Evolutionary conservation across 2,113 vertebrate genomes (phyloP), one percentile per base, ranked within the genome.

Genomic region (Poeciliopsis retropinna): DNA sequence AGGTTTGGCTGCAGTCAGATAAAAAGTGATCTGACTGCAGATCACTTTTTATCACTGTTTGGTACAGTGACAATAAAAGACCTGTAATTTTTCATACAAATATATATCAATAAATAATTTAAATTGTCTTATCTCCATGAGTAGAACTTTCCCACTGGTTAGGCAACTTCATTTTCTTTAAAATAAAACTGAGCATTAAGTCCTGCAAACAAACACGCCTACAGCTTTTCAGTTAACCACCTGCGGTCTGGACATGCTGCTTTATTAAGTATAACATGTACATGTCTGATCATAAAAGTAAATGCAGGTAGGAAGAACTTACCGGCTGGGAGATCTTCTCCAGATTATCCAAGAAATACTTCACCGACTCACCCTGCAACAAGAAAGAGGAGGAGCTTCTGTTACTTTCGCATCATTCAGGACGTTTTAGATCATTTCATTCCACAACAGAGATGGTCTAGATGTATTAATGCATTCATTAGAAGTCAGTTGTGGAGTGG

Each of bases 331-430:
- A 95, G 44, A 99, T 95, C 95, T 98, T 97, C 95, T 98, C 97
- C 96, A 98, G 95, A 94, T 97, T 96, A 94, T 99, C 97, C 96
- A 99, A 94, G 95, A 99, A 99, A 95, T 98, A 99, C 92, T 99
- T 99, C 89, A 99, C 97, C 63, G 98, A 98, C 95, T 99, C 98
- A 67, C 98, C 97, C 98, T 99, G 93, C 51, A 75, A 92, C 66
- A 88, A 67, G 82, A 85, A 78, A 87, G 44, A 83, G 17, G 64
- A 60, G 80, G 85, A 70, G 81, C 82, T 83, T 82, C 71, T 73
- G 80, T 89, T 88, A 91, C 83, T 78, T 69, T 76, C 64, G 32
- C 65, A 63, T 60, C 54, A 68, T 73, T 78, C 29, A 67, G 72
- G 1, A 44, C 19, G 4, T 5, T 73, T 64, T 64, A 70, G 32